Evolutionary conservation across 2,797 vertebrate species (phyloP), one percentile per base, ranked within the genome.

Genomic region (Hypotaenidia philippensis): DNA sequence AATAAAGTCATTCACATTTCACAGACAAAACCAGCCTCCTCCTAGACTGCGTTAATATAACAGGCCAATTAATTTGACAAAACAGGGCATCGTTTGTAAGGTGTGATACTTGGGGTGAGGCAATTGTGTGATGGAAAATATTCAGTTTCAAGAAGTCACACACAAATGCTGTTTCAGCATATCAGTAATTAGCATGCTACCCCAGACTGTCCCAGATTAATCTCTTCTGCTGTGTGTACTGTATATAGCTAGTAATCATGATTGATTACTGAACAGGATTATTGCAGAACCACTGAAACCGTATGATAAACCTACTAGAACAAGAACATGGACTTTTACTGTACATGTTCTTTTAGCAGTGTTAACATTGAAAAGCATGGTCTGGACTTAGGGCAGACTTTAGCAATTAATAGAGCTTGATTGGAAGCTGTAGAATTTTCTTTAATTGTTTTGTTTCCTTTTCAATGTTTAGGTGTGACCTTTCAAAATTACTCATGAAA

Each of bases 161-260:
- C 65, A 70, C 82, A 92, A 93, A 90, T 10, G 90, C 94, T 95
- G 90, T 83, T 94, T 97, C 98, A 97, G 97, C 96, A 94, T 79
- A 94, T 94, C 93, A 75, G 89, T 97, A 98, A 98, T 98, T 98
- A 98, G 93, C 84, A 72, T 47, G 77, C 80, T 95, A 93, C 87
- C 79, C 17, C 23, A 96, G 95, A 83, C 91, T 87, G 75, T 96
- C 84, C 84, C 94, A 96, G 63, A 97, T 98, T 96, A 97, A 97
- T 98, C 85, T 97, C 91, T 96, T 96, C 91, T 97, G 92, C 95
- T 96, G 41, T 94, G 89, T 96, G 94, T 96, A 96, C 87, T 96
- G 89, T 93, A 89, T 87, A 75, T 44, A 64, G 59, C 82, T 82
- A 72, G 90, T 90, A 97, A 97, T 97, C 94, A 96, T 97, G 95